Base-by-base conservation (phyloP, 2,888 invertebrate genomes). In the Dicranocentrus wangi region DNA sequence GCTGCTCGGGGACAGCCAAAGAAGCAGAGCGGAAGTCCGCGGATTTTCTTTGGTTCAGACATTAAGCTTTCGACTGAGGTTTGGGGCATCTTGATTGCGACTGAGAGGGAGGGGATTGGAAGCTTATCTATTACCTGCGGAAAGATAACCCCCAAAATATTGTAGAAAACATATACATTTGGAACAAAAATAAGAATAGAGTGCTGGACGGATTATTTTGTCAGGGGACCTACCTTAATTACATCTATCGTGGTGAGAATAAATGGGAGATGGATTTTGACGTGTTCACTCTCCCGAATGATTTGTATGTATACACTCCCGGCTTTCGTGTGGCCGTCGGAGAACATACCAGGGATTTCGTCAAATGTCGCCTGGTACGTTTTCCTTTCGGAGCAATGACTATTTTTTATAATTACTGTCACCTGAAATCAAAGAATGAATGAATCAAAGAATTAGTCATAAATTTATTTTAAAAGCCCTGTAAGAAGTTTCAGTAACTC, bases 271-370 rank as follows among this genome's bases (percentile, higher is more conserved):
- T 86, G 85, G 51, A 87, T 87, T 75, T 84, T 85, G 19, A 86
- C 85, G 75, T 86, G 87, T 58, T 87, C 87, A 76, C 87, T 86
- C 47, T 84, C 85, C 51, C 69, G 71, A 25, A 87, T 81, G 13
- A 83, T 85, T 71, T 87, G 86, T 61, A 87, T 85, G 60, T 82
- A 83, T n/a, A 87, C 87, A 79, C 82, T 85, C 27, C 85, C 85
- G 63, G 87, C 85, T 13, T 83, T 85, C 10, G 82, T 82, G 58
- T 72, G 82, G 21, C 86, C 86, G 68, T 87, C 86, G 17, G 84
- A 84, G 51, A 87, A 87, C 86, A 87, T 87, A 8, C 84, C 84
- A 17, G 86, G 86, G 23, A 86, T 85, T 83, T 87, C 86, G 70
- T 85, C 84, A 70, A 85, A 81, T 19, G 83, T 81, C 1, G 86